Evolutionary conservation across 92 coral and sea anemone genomes (phyloP), one percentile per base, ranked within the genome.

Genomic region (Blastomussa wellsi): DNA sequence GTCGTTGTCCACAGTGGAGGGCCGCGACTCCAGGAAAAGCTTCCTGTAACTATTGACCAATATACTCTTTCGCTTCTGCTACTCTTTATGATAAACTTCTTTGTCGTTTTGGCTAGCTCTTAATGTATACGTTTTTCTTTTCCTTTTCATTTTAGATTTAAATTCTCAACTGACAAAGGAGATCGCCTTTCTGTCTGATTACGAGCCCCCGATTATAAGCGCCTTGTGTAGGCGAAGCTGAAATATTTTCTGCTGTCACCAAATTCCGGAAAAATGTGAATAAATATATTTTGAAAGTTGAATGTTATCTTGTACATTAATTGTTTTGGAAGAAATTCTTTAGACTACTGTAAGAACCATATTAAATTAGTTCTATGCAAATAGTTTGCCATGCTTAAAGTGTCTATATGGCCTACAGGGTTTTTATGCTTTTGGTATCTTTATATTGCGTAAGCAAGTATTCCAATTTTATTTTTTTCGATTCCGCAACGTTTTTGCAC

Each of bases 161-260:
- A 93, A 79, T n/a, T 49, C 92, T 32, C 88, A 82, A 16, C 72
- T 91, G 19, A 14, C 89, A 69, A 91, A 90, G 80, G 99, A 96
- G 83, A 73, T 96, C 44, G 91, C 98, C 19, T 88, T 89, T 84
- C 81, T 96, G 14, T 87, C 98, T 29, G 93, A 90, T n/a, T 86
- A 89, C 66, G 91, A 90, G 80, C 98, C 96, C 10, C 89, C 85
- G 64, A 53, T 90, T 72, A 98, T 94, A 33, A 92, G 92, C 39
- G 84, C 76, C 17, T 49, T 96, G 73, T 96, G 97, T 88, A 85
- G 88, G 55, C 86, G 92, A 51, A 83, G 88, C 72, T 96, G 80
- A 90, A 28, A 5, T 20, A 55, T 32, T 32, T 42, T 22, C 39
- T 29, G 51, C 28, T 20, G 79, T 20, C 69, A 17, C 10, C 14